Percentiles rank a stretch among this genome's conserved stretches.
phyloP scores from a whole-genome alignment of 2,113 vertebrate genomes.

The Cephalophus harveyi region DNA sequence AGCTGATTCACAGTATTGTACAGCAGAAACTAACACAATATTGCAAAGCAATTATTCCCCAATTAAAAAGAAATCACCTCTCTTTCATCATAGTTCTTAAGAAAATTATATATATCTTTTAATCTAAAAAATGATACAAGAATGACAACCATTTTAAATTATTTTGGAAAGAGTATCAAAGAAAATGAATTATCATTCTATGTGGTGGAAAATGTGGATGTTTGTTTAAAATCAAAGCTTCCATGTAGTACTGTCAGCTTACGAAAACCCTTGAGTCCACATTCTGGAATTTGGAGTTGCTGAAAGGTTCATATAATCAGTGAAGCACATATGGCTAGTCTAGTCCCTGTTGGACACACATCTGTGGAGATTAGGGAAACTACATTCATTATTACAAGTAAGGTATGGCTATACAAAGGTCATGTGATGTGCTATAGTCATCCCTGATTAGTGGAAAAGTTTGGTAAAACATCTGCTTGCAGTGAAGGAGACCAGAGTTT shows the following conservation, averaged over 20 bases:
- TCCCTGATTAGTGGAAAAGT: not conserved
- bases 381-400: not conserved
- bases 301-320: not conserved
- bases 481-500: no score
- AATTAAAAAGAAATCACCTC: not conserved
- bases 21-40: not conserved
- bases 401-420: not conserved
- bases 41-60: not conserved
- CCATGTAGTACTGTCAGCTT: not conserved
- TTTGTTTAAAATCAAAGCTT: constrained; percentile 36
- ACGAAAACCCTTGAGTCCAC: not conserved
- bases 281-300: not conserved
- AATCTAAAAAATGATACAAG: not conserved
- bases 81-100: not conserved
- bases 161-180: not conserved
- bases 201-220: not conserved
- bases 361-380: not conserved
- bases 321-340: not conserved
- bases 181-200: not conserved
- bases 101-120: not conserved
- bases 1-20: not conserved
- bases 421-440: not conserved
- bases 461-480: not conserved
- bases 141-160: constrained; percentile 19
- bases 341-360: not conserved